A percentile compares a stretch with the other conserved stretches of the same genome.
Evolutionary conservation across 2,797 vertebrate species (phyloP).

Genomic region (Rhabdophis nuchalis): DNA sequence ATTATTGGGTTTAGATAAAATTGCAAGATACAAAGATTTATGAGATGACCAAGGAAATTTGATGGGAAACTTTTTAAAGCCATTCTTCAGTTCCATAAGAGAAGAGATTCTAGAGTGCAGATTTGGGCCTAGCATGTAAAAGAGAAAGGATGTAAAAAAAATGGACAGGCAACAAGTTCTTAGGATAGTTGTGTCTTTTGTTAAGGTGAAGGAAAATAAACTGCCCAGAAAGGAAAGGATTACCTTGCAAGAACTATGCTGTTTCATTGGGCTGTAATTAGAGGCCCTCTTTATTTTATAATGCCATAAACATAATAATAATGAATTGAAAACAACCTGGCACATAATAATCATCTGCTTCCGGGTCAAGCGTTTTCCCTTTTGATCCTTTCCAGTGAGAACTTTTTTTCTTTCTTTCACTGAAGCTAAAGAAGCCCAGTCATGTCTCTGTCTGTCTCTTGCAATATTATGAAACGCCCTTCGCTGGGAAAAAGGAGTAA

Average conservation of each 20-base stretch:
- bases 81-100: not conserved
- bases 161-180: not conserved
- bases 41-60: too few species aligned
- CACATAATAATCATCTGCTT: not conserved
- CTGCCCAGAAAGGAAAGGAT: not conserved
- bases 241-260: not conserved
- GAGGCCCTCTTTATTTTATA: not conserved
- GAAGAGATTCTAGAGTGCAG: not conserved
- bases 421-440: not conserved
- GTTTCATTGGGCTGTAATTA: not conserved
- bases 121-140: not conserved
- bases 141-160: not conserved
- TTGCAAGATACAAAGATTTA: too few species aligned
- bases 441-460: not conserved
- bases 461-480: constrained; percentile 21
- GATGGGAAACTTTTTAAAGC: not conserved
- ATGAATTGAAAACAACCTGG: not conserved
- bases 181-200: not conserved
- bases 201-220: not conserved
- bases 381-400: not conserved
- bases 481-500: constrained; percentile 16
- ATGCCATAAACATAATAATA: not conserved
- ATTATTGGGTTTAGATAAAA: too few species aligned
- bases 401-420: not conserved
- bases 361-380: not conserved